These are phyloP conservation scores for Cheilosia grossa DNA, from an alignment of 2,888 invertebrate genomes.

Conservation along the genomic window DNA sequence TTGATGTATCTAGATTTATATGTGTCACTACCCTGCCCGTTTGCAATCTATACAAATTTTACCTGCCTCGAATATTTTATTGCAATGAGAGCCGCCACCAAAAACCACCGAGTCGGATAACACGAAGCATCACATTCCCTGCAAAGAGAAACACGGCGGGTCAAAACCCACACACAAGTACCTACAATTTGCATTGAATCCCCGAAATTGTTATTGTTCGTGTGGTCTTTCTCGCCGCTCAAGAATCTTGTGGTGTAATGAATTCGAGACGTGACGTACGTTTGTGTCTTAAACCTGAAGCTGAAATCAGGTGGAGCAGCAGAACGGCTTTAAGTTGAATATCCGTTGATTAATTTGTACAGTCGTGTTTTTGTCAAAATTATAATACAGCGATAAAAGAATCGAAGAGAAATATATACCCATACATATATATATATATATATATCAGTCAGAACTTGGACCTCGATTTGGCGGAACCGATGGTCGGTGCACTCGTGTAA, in stretches of 20 bases:
- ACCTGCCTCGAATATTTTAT: slow-evolving; percentile 67
- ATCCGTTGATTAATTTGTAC: slow-evolving; percentile 25
- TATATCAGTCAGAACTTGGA: neutral
- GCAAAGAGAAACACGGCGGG: slow-evolving; percentile 9
- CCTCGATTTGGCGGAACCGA: neutral
- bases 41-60: slow-evolving; percentile 51
- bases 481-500: neutral
- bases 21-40: slow-evolving; percentile 50
- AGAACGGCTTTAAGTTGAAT: slow-evolving; percentile 31
- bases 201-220: neutral
- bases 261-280: slow-evolving; percentile 49
- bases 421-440: neutral
- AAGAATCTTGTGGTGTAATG: slow-evolving; percentile 7
- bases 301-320: slow-evolving; percentile 9
- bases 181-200: slow-evolving; percentile 20
- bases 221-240: no score
- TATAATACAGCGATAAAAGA: neutral
- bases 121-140: slow-evolving; percentile 54
- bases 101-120: slow-evolving; percentile 37
- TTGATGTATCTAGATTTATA: slow-evolving; percentile 31
- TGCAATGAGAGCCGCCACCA: slow-evolving; percentile 40
- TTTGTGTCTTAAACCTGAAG: slow-evolving; percentile 22
- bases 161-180: neutral
- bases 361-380: slow-evolving; percentile 9
- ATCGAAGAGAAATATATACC: slow-evolving; percentile 2